Evolutionary conservation across 2,888 invertebrate genomes (phyloP).

Genomic region (Dicyrtoma fusca): DNA sequence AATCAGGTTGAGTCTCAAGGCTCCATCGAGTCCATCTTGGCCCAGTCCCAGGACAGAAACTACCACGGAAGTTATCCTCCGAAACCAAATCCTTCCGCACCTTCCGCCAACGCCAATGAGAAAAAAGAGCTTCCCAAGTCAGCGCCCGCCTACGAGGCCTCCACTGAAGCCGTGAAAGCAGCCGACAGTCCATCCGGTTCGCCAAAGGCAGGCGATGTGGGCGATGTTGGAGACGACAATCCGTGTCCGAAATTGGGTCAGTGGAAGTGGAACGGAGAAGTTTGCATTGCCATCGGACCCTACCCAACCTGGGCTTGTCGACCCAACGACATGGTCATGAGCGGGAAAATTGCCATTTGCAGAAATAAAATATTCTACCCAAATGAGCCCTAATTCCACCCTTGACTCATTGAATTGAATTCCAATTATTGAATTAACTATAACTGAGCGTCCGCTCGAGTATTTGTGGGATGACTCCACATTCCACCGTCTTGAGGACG

Average conservation of each 20-base stretch:
- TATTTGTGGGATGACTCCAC: no score
- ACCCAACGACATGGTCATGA: conserved; percentile 49
- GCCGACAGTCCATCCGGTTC: not conserved
- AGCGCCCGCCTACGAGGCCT: not conserved
- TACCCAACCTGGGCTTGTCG: conserved; percentile 53
- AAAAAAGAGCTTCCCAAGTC: not conserved
- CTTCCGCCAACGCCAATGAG: not conserved
- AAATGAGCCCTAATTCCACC: conserved; percentile 15
- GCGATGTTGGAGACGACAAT: conserved; percentile 18
- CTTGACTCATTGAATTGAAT: no score
- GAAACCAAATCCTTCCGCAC: not conserved
- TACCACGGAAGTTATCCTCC: conserved; percentile 1
- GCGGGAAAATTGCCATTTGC: conserved; percentile 52
- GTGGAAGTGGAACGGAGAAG: conserved; percentile 54
- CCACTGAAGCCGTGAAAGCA: not conserved
- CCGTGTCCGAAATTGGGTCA: conserved; percentile 51
- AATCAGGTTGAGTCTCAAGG: conserved; percentile 13
- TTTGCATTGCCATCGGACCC: conserved; percentile 53
- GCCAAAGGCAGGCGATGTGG: not conserved
- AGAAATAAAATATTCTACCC: conserved; percentile 53
- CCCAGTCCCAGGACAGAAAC: conserved; percentile 13
- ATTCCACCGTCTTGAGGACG: no score
- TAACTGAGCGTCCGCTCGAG: no score
- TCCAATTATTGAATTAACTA: no score
- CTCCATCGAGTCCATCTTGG: conserved; percentile 14